phyloP scores from a whole-genome alignment of 1,140 invertebrate species.

The Papilio glaucus region DNA sequence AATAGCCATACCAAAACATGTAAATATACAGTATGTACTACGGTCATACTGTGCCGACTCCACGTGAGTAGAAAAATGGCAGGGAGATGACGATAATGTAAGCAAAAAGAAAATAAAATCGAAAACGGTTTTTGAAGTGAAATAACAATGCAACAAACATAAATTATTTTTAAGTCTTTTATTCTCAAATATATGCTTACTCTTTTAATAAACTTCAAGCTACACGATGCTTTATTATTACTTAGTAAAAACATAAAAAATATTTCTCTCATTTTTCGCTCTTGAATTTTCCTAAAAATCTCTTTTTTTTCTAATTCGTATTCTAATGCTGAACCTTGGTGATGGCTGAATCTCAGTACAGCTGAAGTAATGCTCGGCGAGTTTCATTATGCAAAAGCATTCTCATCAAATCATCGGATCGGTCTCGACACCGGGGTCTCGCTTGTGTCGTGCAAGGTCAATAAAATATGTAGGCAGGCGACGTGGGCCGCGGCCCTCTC shows the following conservation, averaged over 20 bases:
- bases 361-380: neutral
- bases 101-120: conserved; percentile 2
- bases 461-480: conserved; percentile 81
- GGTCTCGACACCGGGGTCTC: conserved; percentile 42
- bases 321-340: too few relatives aligned
- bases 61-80: too few relatives aligned
- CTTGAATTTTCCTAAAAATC: too few relatives aligned
- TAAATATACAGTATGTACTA: too few relatives aligned
- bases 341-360: neutral
- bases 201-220: too few relatives aligned
- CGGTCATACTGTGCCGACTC: too few relatives aligned
- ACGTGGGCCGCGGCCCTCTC: conserved; percentile 62
- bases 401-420: conserved; percentile 56
- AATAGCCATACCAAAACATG: neutral
- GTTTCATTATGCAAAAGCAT: conserved; percentile 24
- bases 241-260: too few relatives aligned
- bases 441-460: conserved; percentile 55
- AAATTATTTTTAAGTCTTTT: neutral
- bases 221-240: too few relatives aligned
- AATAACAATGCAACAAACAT: neutral
- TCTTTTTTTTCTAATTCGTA: too few relatives aligned
- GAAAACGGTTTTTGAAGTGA: neutral
- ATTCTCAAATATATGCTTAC: too few relatives aligned
- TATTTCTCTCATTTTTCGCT: too few relatives aligned
- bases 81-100: too few relatives aligned